phyloP scores from a whole-genome alignment of 2,113 vertebrate species.

The Thamnophis sirtalis region DNA sequence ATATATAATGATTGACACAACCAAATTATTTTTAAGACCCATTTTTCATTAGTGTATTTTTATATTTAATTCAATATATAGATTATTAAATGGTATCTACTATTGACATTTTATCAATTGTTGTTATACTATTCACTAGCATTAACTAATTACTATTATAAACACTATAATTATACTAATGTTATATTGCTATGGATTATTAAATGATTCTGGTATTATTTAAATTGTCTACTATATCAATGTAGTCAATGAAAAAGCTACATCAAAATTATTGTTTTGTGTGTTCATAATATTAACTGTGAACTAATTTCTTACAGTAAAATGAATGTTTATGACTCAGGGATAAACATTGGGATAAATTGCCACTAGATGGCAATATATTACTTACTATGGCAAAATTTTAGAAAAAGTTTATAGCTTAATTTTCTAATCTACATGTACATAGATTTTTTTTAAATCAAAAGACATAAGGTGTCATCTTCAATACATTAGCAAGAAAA shows the following conservation, averaged over 20 bases:
- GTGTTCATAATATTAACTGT: not conserved
- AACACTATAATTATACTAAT: not conserved
- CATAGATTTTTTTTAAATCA: conserved; percentile 33
- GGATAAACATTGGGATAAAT: not conserved
- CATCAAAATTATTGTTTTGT: not conserved
- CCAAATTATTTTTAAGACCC: not conserved
- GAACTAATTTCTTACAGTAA: not conserved
- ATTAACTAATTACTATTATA: not conserved
- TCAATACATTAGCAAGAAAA: not conserved
- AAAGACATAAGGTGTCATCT: not conserved
- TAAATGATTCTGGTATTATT: not conserved
- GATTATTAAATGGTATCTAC: not conserved
- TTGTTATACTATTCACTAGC: not conserved
- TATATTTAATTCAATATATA: not conserved
- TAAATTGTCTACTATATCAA: not conserved
- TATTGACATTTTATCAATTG: not conserved
- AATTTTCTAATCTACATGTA: conserved; percentile 44
- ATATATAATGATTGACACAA: not conserved
- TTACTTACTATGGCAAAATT: conserved; percentile 19
- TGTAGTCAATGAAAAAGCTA: not conserved
- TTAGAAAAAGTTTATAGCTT: not conserved
- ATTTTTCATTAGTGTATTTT: not conserved
- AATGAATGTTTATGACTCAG: not conserved
- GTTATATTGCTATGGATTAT: not conserved
- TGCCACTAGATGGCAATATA: conserved; percentile 58